phyloP scores from a whole-genome alignment of 2,797 vertebrate genomes.

The Anguilla pacifica region DNA sequence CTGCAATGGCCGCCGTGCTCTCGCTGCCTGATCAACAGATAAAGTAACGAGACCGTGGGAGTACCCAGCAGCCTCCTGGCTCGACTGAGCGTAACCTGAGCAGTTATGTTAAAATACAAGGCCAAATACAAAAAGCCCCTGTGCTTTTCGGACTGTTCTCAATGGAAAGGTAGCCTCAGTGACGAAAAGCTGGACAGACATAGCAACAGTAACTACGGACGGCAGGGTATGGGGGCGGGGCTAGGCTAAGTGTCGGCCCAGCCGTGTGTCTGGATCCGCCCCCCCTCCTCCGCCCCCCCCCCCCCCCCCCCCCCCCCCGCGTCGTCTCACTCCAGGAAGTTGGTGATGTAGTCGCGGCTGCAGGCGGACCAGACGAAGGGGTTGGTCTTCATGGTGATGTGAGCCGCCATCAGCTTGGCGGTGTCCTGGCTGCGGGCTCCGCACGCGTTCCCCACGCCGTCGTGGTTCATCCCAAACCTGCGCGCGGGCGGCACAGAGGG shows the following conservation, averaged over 20 bases:
- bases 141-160: neutral
- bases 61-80: neutral
- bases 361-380: constrained; percentile 97
- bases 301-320: neutral
- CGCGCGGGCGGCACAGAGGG: constrained; percentile 30
- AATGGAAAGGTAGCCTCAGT: neutral
- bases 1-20: neutral
- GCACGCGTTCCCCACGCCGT: constrained; percentile 92
- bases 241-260: neutral
- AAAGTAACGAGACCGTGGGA: neutral
- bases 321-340: constrained; percentile 92
- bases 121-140: neutral
- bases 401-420: constrained; percentile 97
- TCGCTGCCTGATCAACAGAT: neutral
- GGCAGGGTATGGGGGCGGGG: too few species aligned
- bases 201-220: neutral
- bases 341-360: constrained; percentile 97
- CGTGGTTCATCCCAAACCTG: constrained; percentile 94
- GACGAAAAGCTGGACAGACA: neutral
- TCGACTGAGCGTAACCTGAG: neutral
- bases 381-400: constrained; percentile 99
- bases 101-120: neutral
- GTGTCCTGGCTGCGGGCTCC: constrained; percentile 93
- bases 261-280: neutral
- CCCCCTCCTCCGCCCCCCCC: too few species aligned